These are phyloP conservation scores for Daktulosphaira vitifoliae DNA, from an alignment of 1,140 invertebrate species.

Conservation along the genomic window DNA sequence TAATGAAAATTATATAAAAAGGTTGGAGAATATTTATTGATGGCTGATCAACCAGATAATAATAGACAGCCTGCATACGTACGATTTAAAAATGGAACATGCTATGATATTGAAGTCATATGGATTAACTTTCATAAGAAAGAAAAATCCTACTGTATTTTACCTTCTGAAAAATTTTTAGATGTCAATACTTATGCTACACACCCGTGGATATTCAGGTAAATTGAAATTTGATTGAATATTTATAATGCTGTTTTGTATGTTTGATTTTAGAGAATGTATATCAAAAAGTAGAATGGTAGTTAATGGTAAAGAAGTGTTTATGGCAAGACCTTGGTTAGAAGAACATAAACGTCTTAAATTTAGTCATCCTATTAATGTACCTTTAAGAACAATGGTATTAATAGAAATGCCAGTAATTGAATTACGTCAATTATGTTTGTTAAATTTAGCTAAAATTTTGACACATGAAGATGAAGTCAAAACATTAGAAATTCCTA, in stretches of 20 bases:
- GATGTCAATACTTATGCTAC: slow-evolving; percentile 22
- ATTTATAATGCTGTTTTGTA: too few relatives aligned
- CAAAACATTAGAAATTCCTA: slow-evolving; percentile 1
- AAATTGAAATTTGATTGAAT: not conserved
- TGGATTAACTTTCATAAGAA: slow-evolving; percentile 8
- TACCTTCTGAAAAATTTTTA: not conserved
- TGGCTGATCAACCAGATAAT: too few relatives aligned
- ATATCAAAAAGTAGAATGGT: slow-evolving; percentile 2
- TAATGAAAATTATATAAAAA: too few relatives aligned
- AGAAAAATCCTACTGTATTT: not conserved
- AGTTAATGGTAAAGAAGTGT: slow-evolving; percentile 10
- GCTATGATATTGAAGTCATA: not conserved
- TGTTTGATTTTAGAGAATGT: slow-evolving; percentile 2
- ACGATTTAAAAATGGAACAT: slow-evolving; percentile 13
- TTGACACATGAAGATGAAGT: slow-evolving; percentile 7
- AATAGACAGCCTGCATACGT: slow-evolving; percentile 5
- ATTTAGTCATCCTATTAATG: slow-evolving; percentile 18
- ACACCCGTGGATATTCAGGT: slow-evolving; percentile 20
- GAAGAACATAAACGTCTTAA: not conserved
- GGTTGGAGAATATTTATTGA: too few relatives aligned
- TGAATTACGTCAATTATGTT: slow-evolving; percentile 17
- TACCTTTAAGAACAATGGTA: slow-evolving; percentile 16
- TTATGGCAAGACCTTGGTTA: slow-evolving; percentile 5
- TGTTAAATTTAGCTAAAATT: not conserved
- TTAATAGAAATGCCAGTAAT: slow-evolving; percentile 2